Evolutionary conservation across 2,888 invertebrate species (phyloP), one percentile per base, ranked within the genome.

Genomic region (Tenthredo mesomela): DNA sequence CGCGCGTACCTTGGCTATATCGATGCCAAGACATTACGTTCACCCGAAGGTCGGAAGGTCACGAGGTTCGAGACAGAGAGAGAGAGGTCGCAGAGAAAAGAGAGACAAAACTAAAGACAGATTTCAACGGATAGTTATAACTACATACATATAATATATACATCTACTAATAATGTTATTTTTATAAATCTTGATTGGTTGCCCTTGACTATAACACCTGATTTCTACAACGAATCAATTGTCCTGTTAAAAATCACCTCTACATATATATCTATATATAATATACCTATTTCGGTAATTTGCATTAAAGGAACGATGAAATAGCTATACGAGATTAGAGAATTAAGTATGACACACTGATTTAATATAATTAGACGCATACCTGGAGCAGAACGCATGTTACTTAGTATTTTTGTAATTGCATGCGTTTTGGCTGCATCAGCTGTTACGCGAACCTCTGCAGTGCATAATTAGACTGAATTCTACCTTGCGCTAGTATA

Each of bases 41-140:
- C 82, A 82, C 82, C 82, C 82, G 82, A 82, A 82, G 82, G 82
- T 82, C 82, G 82, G 82, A 82, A 82, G 82, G 82, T 82, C 70
- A 70, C 70, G 70, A 82, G 37, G 67, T 67, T 43, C 84, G 73
- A 77, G 61, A 58, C 40, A 47, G 47, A 58, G 50, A 86, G 67
- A 47, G 47, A 58, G 50, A 86, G 71, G 58, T n/a, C 65, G 43
- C 18, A 77, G n/a, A 61, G 29, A 82, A 50, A 85, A 85, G 85
- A 85, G 85, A 85, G 82, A 86, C 84, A 85, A 85, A 86, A 82
- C 77, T 33, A 83, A 83, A 58, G 50, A 58, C 82, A 47, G 71
- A 82, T 40, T 71, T 54, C 25, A 82, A 2, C 43, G 18, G 67
- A 82, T 67, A 82, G 29, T 29, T 29, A 33, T 29, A 78, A 54